Evolutionary conservation across 2,888 invertebrate species (phyloP), one percentile per base, ranked within the genome.

Genomic region (Fragum whitleyi): DNA sequence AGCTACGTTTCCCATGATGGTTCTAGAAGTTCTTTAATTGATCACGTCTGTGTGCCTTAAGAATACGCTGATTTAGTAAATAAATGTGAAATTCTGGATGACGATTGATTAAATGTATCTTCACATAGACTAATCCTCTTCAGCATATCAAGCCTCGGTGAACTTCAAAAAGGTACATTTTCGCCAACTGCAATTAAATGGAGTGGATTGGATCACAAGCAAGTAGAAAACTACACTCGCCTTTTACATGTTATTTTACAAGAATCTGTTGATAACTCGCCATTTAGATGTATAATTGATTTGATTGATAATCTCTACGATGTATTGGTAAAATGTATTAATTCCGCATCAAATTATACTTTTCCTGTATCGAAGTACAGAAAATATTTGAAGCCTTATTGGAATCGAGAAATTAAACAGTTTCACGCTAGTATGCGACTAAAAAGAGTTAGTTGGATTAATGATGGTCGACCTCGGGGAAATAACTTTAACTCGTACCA

Each of bases 31-130:
- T 29, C 29, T 2, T 26, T 62, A 7, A 28, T 62, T 29, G 62
- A 62, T 19, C 36, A 62, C 26, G 62, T 62, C 14, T 19, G 9
- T 62, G 14, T 62, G 26, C 62, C 62, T 9, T 11, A 11, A 23
- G 62, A 29, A 29, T 28, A 21, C 29, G 16, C 26, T 29, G 62
- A 62, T 29, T 21, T 29, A 11, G 32, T 62, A 28, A 21, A 3
- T 7, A n/a, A 62, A n/a, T 29, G 62, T 62, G 62, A 62, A 62
- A 36, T 62, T 29, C 3, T 19, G 3, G 62, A 62, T 62, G 32
- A 62, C 32, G n/a, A 11, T 62, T 62, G 32, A 11, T 26, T 62
- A n/a, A 62, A 62, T 62, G 36, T 62, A n/a, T n/a, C n/a, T n/a
- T n/a, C n/a, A n/a, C 53, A 53, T 53, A 16, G 53, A 21, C 53